phyloP scores from a whole-genome alignment of 2,888 invertebrate species.

The Chrysodeixis includens region DNA sequence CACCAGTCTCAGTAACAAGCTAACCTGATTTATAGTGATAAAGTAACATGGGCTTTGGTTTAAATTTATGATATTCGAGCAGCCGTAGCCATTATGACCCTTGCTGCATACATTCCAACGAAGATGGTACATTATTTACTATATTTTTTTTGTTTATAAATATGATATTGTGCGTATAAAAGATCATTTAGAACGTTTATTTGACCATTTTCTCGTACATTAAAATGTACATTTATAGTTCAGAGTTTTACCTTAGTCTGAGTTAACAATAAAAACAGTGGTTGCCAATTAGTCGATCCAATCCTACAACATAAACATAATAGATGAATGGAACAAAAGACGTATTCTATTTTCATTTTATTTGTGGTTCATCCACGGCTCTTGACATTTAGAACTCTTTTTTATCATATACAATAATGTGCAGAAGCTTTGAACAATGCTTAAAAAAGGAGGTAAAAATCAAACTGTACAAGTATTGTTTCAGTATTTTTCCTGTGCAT shows the following conservation, averaged over 20 bases:
- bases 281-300: background rate
- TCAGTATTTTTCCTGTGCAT: background rate
- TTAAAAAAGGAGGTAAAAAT: background rate
- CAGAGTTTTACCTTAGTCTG: background rate
- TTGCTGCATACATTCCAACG: too few relatives aligned
- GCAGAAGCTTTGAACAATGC: background rate
- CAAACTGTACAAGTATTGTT: background rate
- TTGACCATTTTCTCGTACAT: background rate
- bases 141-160: too few relatives aligned
- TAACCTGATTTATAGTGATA: conserved; percentile 1
- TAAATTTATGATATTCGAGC: background rate
- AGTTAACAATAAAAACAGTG: background rate
- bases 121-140: too few relatives aligned
- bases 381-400: background rate
- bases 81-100: too few relatives aligned
- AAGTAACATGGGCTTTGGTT: background rate
- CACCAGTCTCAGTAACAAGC: background rate
- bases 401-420: background rate
- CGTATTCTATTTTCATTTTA: background rate
- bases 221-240: background rate
- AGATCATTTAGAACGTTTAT: too few relatives aligned
- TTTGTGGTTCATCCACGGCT: background rate
- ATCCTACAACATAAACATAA: background rate
- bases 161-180: too few relatives aligned
- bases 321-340: background rate